A percentile compares a stretch with the other conserved stretches of the same genome.
Conservation (phyloP, 2,113 vertebrate species). For the Tylochromis polylepis region DNA sequence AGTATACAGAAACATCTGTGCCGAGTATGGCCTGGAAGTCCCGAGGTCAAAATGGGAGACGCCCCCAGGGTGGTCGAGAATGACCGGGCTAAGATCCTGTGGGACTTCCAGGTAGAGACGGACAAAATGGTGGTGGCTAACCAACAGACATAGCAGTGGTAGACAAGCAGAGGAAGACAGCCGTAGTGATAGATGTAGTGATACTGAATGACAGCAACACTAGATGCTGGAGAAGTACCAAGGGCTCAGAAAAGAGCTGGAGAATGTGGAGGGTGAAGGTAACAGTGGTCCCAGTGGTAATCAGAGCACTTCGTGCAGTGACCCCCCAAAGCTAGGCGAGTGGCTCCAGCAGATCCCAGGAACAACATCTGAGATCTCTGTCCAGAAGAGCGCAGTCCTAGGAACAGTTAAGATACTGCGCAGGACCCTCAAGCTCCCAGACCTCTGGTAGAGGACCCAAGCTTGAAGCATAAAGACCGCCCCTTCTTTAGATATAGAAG, state of each 20-base stretch:
- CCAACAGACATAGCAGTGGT: background rate
- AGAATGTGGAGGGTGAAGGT: background rate
- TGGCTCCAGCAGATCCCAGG: background rate
- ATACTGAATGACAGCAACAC: background rate
- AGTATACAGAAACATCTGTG: accelerated
- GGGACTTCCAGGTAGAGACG: background rate
- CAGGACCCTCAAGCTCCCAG: too few relatives aligned
- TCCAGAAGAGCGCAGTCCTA: too few relatives aligned
- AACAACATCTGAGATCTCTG: too few relatives aligned
- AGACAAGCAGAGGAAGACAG: background rate
- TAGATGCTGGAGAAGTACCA: background rate
- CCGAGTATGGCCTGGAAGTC: accelerated
- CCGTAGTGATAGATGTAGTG: accelerated
- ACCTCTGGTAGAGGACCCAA: too few relatives aligned
- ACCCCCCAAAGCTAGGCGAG: background rate
- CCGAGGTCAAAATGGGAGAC: accelerated
- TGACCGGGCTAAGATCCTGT: background rate
- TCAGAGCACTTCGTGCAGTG: background rate
- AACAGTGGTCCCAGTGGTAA: background rate
- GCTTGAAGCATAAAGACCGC: too few relatives aligned
- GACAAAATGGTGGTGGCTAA: background rate
- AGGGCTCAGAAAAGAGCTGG: background rate
- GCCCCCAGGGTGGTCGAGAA: background rate
- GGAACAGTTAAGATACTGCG: too few relatives aligned
- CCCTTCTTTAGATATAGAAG: too few relatives aligned